phyloP scores from a whole-genome alignment of 2,888 invertebrate species.

The Unio delphinus region DNA sequence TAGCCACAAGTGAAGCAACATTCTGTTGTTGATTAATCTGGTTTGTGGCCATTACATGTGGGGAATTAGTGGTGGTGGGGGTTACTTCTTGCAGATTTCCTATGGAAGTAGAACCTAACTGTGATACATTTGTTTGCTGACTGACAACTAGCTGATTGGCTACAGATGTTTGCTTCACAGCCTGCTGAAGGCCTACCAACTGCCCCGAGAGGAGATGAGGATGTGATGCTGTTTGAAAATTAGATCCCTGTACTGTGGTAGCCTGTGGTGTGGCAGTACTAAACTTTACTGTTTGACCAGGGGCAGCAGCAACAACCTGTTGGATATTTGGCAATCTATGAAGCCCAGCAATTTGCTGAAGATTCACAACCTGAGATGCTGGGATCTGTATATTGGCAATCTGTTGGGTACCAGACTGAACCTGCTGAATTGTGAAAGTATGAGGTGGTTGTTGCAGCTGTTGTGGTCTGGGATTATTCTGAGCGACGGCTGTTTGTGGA shows the following conservation, averaged over 20 bases:
- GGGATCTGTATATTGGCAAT: constrained; percentile 5
- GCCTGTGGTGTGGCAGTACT: neutral
- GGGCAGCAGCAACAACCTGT: constrained; percentile 2
- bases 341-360: constrained; percentile 4
- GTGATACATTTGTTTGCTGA: too few species aligned
- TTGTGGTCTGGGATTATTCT: constrained; percentile 8
- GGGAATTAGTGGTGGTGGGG: too few species aligned
- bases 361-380: neutral
- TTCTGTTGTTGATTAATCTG: too few species aligned
- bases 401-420: constrained; percentile 7
- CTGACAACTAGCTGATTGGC: too few species aligned
- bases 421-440: neutral
- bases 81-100: too few species aligned
- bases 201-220: too few species aligned
- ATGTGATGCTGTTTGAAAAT: too few species aligned
- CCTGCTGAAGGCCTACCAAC: too few species aligned
- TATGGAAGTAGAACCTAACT: too few species aligned
- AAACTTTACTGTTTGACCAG: neutral
- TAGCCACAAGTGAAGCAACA: too few species aligned
- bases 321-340: constrained; percentile 4
- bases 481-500: neutral
- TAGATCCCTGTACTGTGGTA: neutral
- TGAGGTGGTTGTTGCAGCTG: constrained; percentile 5
- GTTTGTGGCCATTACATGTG: too few species aligned
- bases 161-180: too few species aligned